Conservation (phyloP, 1,140 invertebrate species). For the Diorhabda sublineata region DNA sequence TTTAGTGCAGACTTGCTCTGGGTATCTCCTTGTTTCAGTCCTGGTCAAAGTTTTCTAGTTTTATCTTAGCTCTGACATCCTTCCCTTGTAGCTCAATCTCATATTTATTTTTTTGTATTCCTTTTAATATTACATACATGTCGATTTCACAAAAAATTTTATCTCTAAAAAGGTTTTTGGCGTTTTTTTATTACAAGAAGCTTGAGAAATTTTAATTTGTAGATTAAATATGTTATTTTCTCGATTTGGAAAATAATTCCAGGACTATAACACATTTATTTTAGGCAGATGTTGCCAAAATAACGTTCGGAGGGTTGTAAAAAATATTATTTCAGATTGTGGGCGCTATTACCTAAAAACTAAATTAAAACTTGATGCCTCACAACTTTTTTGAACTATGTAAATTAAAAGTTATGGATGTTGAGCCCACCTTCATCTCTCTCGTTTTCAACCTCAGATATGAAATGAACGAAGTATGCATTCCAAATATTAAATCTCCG, state of each 20-base stretch:
- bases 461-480: background rate
- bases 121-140: background rate
- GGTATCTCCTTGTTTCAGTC: too few species aligned
- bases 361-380: conserved; percentile 18
- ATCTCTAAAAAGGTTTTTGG: background rate
- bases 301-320: conserved; percentile 12
- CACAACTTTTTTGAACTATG: conserved; percentile 13
- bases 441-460: background rate
- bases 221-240: background rate
- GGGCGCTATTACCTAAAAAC: conserved; percentile 13
- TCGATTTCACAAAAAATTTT: background rate
- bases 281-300: conserved; percentile 11
- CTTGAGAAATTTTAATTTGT: background rate
- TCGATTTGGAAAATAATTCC: background rate
- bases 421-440: conserved; percentile 14
- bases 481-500: conserved; percentile 15
- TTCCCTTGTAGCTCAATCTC: too few species aligned
- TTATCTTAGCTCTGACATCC: too few species aligned
- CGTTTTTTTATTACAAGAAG: background rate
- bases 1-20: too few species aligned
- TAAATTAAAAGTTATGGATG: conserved; percentile 21
- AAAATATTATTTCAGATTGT: conserved; percentile 15
- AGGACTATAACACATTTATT: conserved; percentile 1
- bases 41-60: too few species aligned
- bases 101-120: too few species aligned